Evolutionary conservation across 2,113 vertebrate species (phyloP).

Genomic region (Equus przewalskii): DNA sequence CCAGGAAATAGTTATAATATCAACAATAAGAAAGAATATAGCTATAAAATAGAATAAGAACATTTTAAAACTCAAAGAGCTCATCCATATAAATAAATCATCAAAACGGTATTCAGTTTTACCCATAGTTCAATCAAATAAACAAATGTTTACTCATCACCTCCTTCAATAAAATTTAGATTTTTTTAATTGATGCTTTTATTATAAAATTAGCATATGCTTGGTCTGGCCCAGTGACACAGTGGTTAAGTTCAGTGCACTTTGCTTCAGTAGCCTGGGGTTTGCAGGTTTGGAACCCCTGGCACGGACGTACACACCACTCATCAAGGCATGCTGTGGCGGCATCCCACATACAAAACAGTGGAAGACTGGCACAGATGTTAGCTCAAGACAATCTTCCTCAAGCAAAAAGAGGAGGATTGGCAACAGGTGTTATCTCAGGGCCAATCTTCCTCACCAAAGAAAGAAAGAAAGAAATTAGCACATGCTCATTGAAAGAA

Average conservation of each 20-base stretch:
- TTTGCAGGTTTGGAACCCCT: no score
- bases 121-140: not conserved
- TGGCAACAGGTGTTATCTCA: no score
- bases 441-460: no score
- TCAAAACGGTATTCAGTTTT: not conserved
- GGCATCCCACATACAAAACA: no score
- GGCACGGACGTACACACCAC: no score
- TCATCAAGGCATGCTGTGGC: no score
- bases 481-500: not conserved
- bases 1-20: not conserved
- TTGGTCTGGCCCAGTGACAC: not conserved
- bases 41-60: not conserved
- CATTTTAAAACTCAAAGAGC: slow-evolving; percentile 3
- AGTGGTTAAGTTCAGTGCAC: no score
- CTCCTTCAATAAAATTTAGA: not conserved
- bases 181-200: not conserved
- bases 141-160: not conserved
- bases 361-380: no score
- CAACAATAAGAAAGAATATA: not conserved
- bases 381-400: no score
- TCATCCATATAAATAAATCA: not conserved
- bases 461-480: not conserved
- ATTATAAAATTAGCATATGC: not conserved
- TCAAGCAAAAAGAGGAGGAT: no score
- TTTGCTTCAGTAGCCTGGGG: no score